Conservation (phyloP, 1,140 invertebrate genomes). For the Drosophila pectinifera region DNA sequence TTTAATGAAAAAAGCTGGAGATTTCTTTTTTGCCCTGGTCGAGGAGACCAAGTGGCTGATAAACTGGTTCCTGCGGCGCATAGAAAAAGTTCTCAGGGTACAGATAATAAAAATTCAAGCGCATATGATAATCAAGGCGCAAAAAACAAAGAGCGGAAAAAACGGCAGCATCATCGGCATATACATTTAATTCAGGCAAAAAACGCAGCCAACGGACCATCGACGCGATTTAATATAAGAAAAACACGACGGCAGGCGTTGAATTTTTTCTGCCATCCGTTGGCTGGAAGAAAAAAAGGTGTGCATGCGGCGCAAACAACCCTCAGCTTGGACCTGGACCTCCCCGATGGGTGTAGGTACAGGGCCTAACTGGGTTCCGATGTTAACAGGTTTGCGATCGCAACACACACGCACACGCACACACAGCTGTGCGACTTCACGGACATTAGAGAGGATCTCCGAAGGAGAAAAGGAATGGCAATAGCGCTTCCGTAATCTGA, state of each 20-base stretch:
- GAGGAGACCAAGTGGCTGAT: slow-evolving; percentile 82
- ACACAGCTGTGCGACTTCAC: slow-evolving; percentile 77
- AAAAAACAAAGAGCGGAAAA: slow-evolving; percentile 67
- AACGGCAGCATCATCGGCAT: slow-evolving; percentile 54
- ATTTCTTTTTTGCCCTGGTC: slow-evolving; percentile 67
- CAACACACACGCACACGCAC: slow-evolving; percentile 38
- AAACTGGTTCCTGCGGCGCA: slow-evolving; percentile 80
- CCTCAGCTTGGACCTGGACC: slow-evolving; percentile 57
- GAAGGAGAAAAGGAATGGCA: slow-evolving; percentile 29
- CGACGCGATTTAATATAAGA: slow-evolving; percentile 83
- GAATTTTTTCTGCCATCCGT: slow-evolving; percentile 47
- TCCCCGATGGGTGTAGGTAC: slow-evolving; percentile 75
- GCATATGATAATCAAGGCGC: slow-evolving; percentile 82
- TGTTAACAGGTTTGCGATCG: slow-evolving; percentile 76
- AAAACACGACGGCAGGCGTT: slow-evolving; percentile 77
- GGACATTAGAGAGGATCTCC: slow-evolving; percentile 72
- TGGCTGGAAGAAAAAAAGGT: slow-evolving; percentile 58
- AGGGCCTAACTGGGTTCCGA: slow-evolving; percentile 75
- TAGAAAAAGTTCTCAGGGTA: slow-evolving; percentile 85
- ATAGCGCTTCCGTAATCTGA: slow-evolving; percentile 77
- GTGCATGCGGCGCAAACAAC: slow-evolving; percentile 68
- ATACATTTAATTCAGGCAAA: slow-evolving; percentile 83
- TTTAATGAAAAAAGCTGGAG: slow-evolving; percentile 70
- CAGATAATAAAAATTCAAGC: slow-evolving; percentile 85
- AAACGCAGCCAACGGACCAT: slow-evolving; percentile 64